A percentile compares a stretch with the other conserved stretches of the same genome.
These are phyloP conservation scores for Enteromius radiatus DNA, from an alignment of 2,797 vertebrate genomes.

Conservation along the genomic window DNA sequence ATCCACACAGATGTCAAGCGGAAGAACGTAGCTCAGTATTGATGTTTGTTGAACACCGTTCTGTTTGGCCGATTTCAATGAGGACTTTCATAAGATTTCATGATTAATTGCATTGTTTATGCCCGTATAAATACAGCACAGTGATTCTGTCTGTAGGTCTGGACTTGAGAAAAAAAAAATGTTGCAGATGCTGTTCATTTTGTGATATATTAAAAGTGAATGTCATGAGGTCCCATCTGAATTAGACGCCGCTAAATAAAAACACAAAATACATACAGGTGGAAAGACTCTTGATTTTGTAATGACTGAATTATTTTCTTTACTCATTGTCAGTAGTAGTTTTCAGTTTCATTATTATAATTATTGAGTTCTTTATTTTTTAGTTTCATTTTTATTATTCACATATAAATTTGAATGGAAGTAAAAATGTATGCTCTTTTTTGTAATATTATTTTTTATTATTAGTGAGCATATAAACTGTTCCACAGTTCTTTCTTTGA, in stretches of 20 bases:
- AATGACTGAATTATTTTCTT: not conserved
- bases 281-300: slow-evolving; percentile 51
- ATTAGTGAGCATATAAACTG: not conserved
- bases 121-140: slow-evolving; percentile 31
- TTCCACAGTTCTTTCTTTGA: not conserved
- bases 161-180: slow-evolving; percentile 43
- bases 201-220: slow-evolving; percentile 58
- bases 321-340: not conserved
- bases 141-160: slow-evolving; percentile 42
- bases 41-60: slow-evolving; percentile 23
- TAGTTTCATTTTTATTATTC: not conserved
- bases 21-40: slow-evolving; percentile 15
- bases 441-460: not conserved
- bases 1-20: slow-evolving; percentile 46
- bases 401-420: not conserved
- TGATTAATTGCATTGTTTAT: slow-evolving; percentile 53
- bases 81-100: slow-evolving; percentile 11
- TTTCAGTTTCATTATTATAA: not conserved
- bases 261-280: slow-evolving; percentile 56
- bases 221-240: slow-evolving; percentile 52
- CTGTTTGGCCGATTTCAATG: slow-evolving; percentile 12
- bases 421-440: not conserved
- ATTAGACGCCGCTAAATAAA: slow-evolving; percentile 61
- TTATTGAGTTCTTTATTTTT: not conserved
- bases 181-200: slow-evolving; percentile 54